Evolutionary conservation across 2,797 vertebrate species (phyloP).

Genomic region (Borostomias antarcticus): DNA sequence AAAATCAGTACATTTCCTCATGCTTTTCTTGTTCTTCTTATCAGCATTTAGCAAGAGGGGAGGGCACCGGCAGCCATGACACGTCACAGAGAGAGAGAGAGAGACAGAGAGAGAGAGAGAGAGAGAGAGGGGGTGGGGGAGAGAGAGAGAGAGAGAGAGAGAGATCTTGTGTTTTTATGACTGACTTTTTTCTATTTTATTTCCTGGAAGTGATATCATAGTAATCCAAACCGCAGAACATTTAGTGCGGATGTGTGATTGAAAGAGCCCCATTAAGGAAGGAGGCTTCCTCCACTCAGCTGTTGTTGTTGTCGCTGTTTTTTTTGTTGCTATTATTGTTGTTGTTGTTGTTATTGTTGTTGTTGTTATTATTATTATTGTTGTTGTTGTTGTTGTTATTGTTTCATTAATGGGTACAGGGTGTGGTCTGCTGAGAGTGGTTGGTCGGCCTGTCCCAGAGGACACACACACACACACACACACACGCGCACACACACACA

Average conservation of each 20-base stretch:
- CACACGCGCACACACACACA: conserved; percentile 26
- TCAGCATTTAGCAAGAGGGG: conserved; percentile 31
- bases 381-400: conserved; percentile 66
- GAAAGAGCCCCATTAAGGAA: conserved; percentile 92
- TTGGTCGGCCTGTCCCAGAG: conserved; percentile 43
- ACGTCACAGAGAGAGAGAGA: conserved; percentile 3
- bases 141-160: conserved; percentile 73
- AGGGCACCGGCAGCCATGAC: conserved; percentile 82
- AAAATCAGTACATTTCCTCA: conserved; percentile 60
- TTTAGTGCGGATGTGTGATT: conserved; percentile 95
- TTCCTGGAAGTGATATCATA: conserved; percentile 89
- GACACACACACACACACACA: conserved; percentile 32
- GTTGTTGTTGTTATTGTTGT: conserved; percentile 71
- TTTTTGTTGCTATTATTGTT: too few relatives aligned
- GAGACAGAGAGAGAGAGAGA: not conserved
- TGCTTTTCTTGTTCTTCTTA: not conserved
- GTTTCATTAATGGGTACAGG: conserved; percentile 89
- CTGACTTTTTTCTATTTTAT: conserved; percentile 61
- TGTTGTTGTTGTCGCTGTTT: too few relatives aligned
- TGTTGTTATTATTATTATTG: conserved; percentile 68
- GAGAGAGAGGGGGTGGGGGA: conserved; percentile 33
- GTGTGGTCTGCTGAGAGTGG: conserved; percentile 82
- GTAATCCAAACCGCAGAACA: conserved; percentile 97
- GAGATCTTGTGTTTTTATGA: conserved; percentile 83
- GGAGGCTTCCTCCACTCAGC: conserved; percentile 29